A percentile compares a stretch with the other conserved stretches of the same genome.
Evolutionary conservation across 2,888 invertebrate genomes (phyloP).

Genomic region (Ormyrus labotus): DNA sequence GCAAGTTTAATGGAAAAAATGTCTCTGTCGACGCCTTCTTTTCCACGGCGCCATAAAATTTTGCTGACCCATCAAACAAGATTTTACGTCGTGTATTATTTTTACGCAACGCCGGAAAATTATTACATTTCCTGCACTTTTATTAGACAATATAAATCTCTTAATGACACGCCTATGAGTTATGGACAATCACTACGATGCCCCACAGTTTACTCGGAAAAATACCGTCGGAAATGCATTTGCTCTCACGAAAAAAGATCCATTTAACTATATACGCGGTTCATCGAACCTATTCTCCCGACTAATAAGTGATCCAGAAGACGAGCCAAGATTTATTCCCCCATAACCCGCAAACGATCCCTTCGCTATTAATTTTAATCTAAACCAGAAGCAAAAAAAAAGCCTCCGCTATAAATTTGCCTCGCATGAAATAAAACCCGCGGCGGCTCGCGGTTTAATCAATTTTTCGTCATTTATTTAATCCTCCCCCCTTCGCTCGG

Average conservation of each 20-base stretch:
- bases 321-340: background rate
- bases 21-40: slow-evolving; percentile 14
- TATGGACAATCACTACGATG: background rate
- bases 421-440: background rate
- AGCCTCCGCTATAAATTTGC: slow-evolving; percentile 4
- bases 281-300: background rate
- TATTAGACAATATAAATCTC: slow-evolving; percentile 25
- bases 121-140: slow-evolving; percentile 2
- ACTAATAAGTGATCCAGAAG: background rate
- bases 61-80: background rate
- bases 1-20: background rate
- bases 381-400: background rate
- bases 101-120: slow-evolving; percentile 1
- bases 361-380: background rate
- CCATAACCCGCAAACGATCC: background rate
- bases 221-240: background rate
- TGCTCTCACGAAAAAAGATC: background rate
- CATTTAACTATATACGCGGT: background rate
- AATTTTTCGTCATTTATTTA: slow-evolving; percentile 37
- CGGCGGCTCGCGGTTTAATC: background rate
- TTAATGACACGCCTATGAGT: background rate
- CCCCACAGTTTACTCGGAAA: background rate
- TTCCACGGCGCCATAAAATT: background rate
- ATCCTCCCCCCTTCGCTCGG: background rate
- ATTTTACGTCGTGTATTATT: slow-evolving; percentile 1